phyloP scores from a whole-genome alignment of 2,797 vertebrate species.

The Xenops minutus region DNA sequence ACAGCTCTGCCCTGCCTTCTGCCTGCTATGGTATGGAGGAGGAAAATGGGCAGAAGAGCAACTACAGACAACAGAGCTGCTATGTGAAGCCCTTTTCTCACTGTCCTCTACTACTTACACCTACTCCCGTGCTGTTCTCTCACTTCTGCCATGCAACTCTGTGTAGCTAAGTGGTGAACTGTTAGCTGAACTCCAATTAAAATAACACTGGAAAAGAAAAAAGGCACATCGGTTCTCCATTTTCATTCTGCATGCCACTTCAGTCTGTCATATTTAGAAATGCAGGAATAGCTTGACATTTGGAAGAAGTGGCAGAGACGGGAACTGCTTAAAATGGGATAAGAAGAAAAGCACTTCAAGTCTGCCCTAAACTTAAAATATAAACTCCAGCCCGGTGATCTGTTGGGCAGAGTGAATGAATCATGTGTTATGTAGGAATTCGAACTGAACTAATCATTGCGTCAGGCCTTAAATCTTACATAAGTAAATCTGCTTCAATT shows the following conservation, averaged over 20 bases:
- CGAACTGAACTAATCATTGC: background rate
- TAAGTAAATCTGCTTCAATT: background rate
- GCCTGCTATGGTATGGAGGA: background rate
- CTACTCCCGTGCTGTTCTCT: background rate
- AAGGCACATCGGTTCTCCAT: background rate
- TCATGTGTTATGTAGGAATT: background rate
- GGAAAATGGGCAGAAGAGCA: background rate
- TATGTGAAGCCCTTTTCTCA: background rate
- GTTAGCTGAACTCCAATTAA: background rate
- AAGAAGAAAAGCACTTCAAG: background rate
- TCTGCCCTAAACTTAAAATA: background rate
- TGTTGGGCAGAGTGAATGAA: background rate
- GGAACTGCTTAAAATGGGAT: background rate
- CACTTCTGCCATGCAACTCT: background rate
- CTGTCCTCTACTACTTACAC: background rate
- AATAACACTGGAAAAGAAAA: constrained; percentile 1
- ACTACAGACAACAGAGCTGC: background rate
- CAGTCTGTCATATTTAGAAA: background rate
- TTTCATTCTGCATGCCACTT: background rate
- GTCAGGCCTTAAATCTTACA: background rate
- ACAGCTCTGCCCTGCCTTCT: background rate
- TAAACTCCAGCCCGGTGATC: background rate
- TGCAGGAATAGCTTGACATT: background rate
- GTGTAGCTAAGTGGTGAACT: background rate
- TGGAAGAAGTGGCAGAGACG: background rate